Percentiles rank a stretch among this genome's conserved stretches.
These are phyloP conservation scores for Halcyon senegalensis DNA, from an alignment of 2,113 vertebrate genomes.

Conservation along the genomic window DNA sequence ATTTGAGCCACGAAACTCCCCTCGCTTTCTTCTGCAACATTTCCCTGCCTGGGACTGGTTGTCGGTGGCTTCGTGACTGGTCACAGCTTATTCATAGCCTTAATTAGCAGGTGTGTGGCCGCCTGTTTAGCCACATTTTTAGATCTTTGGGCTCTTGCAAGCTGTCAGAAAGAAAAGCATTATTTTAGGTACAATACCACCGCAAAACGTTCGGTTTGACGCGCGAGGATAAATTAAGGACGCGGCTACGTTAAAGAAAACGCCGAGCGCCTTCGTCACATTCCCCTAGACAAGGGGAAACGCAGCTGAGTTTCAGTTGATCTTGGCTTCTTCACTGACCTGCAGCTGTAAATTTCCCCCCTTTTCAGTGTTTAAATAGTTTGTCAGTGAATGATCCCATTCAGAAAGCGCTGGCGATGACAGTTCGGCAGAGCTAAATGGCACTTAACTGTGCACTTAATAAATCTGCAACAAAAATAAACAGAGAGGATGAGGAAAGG, in stretches of 20 bases:
- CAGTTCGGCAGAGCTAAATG: conserved; percentile 71
- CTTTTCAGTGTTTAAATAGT: conserved; percentile 66
- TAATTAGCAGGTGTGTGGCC: conserved; percentile 54
- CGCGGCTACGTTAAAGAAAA: conserved; percentile 6
- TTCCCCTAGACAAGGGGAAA: conserved; percentile 59
- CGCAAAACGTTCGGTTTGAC: neutral
- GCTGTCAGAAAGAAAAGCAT: conserved; percentile 38
- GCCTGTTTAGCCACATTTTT: conserved; percentile 39
- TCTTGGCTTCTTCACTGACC: conserved; percentile 74
- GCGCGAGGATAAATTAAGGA: conserved; percentile 34
- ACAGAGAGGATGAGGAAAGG: conserved; percentile 27
- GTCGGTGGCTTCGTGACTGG: neutral
- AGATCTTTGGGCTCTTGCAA: neutral
- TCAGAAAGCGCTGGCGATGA: conserved; percentile 70
- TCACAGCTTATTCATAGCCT: conserved; percentile 24
- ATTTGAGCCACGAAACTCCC: neutral
- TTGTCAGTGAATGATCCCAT: conserved; percentile 77
- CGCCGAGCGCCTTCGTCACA: conserved; percentile 15
- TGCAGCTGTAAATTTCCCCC: conserved; percentile 58
- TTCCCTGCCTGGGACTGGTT: neutral
- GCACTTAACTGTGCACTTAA: conserved; percentile 70
- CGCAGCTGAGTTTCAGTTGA: conserved; percentile 67
- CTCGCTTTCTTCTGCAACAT: accelerated
- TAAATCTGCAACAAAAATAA: conserved; percentile 78
- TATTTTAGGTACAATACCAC: conserved; percentile 48